Evolutionary conservation across 2,797 vertebrate genomes (phyloP), one percentile per base, ranked within the genome.

Genomic region (Amphiprion clarkii): DNA sequence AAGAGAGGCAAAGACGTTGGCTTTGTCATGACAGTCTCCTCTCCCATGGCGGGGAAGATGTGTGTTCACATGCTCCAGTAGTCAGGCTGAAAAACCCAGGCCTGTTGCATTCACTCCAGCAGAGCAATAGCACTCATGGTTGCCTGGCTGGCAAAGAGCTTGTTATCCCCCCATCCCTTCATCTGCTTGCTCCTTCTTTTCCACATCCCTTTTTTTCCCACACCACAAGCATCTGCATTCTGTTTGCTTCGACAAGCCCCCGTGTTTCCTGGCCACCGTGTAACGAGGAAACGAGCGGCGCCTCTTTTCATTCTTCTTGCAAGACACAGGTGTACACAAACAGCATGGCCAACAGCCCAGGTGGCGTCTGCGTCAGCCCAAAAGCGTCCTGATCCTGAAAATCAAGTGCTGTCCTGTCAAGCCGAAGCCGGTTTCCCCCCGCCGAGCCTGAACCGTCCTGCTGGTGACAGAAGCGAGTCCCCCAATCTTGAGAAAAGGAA

Each of bases 91-190:
- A 93, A 93, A 91, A 90, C 60, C 71, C 49, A 19, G 63, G 90
- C 92, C 87, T 92, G 88, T 92, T 91, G 91, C 90, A 89, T 94
- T 93, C 92, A 89, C 77, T 87, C 84, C 87, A 87, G 75, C 86
- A 65, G 85, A 72, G 89, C 74, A 82, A 71, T 68, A 60, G 79
- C 80, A 79, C 88, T 92, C 89, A 81, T 79, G 89, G 85, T 86
- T 91, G 88, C 86, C 89, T 89, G 87, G 82, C 70, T 92, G 91
- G 89, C 89, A 92, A 91, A 92, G 82, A 82, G 88, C 89, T 92
- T 85, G 90, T 90, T 93, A 93, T 89, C 67, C 69, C 72, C 76
- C 57, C 72, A 71, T 81, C 77, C 80, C 85, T 79, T 88, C 87
- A 79, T 86, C 54, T 81, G 76, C 73, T 53, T 61, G 52, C 62